Evolutionary conservation across 2,888 invertebrate genomes (phyloP).

Genomic region (Leptopilina syphax): DNA sequence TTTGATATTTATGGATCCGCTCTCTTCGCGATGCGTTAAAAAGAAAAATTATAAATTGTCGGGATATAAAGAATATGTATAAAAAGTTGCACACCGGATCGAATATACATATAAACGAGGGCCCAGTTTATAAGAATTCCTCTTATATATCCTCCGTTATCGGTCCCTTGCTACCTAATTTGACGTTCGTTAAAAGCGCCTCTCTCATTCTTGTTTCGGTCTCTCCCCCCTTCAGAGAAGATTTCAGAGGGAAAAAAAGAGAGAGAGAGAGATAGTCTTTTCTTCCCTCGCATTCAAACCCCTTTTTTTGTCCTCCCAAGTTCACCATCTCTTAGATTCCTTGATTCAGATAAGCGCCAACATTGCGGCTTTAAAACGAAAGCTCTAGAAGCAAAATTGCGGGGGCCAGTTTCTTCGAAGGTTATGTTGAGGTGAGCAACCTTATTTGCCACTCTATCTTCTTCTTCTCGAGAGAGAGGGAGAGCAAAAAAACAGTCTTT

Average conservation of each 20-base stretch:
- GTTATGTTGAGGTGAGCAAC: slow-evolving; percentile 62
- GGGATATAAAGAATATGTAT: background rate
- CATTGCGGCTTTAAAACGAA: slow-evolving; percentile 47
- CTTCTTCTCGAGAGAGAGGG: slow-evolving; percentile 31
- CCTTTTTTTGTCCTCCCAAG: slow-evolving; percentile 48
- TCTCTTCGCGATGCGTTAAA: background rate
- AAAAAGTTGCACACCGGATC: slow-evolving; percentile 24
- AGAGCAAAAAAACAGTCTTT: background rate
- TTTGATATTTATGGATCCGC: background rate
- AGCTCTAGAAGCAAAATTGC: slow-evolving; percentile 53
- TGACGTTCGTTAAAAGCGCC: slow-evolving; percentile 50
- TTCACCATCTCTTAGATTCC: slow-evolving; percentile 62
- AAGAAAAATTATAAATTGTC: background rate
- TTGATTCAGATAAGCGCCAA: slow-evolving; percentile 61
- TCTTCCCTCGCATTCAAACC: slow-evolving; percentile 40
- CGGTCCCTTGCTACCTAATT: slow-evolving; percentile 49
- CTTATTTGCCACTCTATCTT: slow-evolving; percentile 61
- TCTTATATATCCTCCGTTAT: slow-evolving; percentile 34
- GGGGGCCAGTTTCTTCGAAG: slow-evolving; percentile 56
- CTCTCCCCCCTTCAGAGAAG: slow-evolving; percentile 11
- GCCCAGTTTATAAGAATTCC: slow-evolving; percentile 8
- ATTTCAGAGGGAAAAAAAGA: too few relatives aligned
- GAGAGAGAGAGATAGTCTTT: background rate
- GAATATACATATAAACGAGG: slow-evolving; percentile 39
- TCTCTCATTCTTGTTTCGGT: slow-evolving; percentile 43